Conservation (phyloP, 1,140 invertebrate species). For the Druon quercuslanigerum region DNA sequence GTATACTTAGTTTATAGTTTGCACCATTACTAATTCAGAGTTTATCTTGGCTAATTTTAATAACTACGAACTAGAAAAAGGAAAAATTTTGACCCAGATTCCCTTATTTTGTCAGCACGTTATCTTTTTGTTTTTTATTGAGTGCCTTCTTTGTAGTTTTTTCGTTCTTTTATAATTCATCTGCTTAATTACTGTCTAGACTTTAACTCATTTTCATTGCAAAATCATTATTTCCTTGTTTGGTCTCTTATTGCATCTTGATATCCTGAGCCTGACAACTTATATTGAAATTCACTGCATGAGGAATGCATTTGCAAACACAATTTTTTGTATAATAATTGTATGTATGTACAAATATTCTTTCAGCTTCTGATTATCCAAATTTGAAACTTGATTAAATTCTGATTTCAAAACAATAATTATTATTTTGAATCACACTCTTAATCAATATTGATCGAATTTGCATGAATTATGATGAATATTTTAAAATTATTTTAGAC, state of each 20-base stretch:
- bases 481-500: too few species aligned
- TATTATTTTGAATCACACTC: too few species aligned
- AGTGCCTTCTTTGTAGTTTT: not conserved
- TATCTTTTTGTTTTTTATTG: not conserved
- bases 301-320: constrained; percentile 6
- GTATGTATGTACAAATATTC: too few species aligned
- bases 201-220: constrained; percentile 2
- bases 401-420: too few species aligned
- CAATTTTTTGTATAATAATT: not conserved
- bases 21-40: too few species aligned
- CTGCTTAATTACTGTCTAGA: not conserved
- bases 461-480: not conserved
- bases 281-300: not conserved
- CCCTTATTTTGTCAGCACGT: too few species aligned
- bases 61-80: too few species aligned
- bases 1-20: not conserved
- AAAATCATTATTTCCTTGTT: constrained; percentile 8
- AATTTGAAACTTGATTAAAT: too few species aligned
- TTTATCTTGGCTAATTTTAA: too few species aligned
- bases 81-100: too few species aligned
- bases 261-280: not conserved
- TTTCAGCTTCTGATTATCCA: too few species aligned
- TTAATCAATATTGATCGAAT: not conserved
- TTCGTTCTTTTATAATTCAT: not conserved
- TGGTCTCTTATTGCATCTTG: constrained; percentile 18